Percentiles rank a stretch among this genome's conserved stretches.
Conservation (phyloP, 2,797 vertebrate genomes). For the Scarus forsteni region DNA sequence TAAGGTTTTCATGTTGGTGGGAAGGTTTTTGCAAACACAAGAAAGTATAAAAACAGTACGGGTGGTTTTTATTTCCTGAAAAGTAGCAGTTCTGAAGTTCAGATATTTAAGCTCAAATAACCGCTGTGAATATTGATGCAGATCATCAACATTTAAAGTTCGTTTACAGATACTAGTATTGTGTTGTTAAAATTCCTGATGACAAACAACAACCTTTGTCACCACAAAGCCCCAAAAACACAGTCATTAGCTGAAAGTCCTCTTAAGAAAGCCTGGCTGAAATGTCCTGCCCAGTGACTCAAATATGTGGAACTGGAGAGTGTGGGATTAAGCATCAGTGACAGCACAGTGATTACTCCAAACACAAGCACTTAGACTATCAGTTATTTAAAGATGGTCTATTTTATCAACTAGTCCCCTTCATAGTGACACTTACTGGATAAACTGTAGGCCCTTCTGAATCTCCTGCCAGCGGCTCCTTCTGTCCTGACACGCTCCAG, state of each 20-base stretch:
- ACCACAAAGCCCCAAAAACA: neutral
- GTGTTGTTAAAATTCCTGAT: too few species aligned
- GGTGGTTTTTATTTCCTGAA: too few species aligned
- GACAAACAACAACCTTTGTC: neutral
- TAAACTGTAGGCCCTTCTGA: slow-evolving; percentile 95
- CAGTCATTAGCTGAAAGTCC: neutral
- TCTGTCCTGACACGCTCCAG: slow-evolving; percentile 90
- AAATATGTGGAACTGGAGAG: neutral
- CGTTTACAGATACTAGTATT: too few species aligned
- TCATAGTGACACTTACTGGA: slow-evolving; percentile 88
- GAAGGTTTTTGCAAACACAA: too few species aligned
- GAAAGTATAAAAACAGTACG: too few species aligned
- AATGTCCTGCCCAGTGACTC: neutral
- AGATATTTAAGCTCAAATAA: too few species aligned
- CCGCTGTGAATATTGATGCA: too few species aligned
- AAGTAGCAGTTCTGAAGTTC: too few species aligned
- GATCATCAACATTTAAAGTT: too few species aligned
- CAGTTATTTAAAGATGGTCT: too few species aligned
- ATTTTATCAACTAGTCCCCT: neutral
- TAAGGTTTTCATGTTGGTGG: too few species aligned
- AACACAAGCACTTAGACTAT: neutral
- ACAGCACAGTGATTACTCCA: neutral
- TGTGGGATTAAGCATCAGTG: neutral
- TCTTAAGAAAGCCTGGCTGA: neutral
- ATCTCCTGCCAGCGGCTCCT: slow-evolving; percentile 93